Conservation (phyloP, 2,888 invertebrate species). For the Epiblema foenella region DNA sequence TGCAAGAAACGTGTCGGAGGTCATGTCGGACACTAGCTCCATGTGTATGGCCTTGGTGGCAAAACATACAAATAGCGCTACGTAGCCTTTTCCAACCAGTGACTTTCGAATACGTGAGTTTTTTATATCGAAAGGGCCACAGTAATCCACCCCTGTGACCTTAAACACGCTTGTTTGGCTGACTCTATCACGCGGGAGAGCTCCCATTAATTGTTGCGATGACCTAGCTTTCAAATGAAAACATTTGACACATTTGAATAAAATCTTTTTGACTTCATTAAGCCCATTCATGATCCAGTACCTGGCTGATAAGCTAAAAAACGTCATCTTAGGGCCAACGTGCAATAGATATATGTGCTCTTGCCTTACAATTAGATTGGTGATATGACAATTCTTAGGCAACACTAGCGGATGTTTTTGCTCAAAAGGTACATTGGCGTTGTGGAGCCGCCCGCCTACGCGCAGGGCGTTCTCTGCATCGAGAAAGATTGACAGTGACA, state of each 20-base stretch:
- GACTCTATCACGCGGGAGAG: slow-evolving; percentile 11
- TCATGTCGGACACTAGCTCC: slow-evolving; percentile 9
- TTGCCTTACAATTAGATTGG: not conserved
- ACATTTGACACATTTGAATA: too few relatives aligned
- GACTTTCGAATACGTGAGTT: slow-evolving; percentile 3
- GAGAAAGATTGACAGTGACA: not conserved
- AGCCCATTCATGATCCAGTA: not conserved
- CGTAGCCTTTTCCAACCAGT: not conserved
- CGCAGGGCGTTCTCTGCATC: not conserved
- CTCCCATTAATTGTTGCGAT: slow-evolving; percentile 10
- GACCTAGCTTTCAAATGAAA: not conserved
- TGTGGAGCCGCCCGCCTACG: slow-evolving; percentile 6
- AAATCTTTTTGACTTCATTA: slow-evolving; percentile 1
- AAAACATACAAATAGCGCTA: too few relatives aligned
- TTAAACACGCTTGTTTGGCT: not conserved
- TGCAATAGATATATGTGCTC: not conserved
- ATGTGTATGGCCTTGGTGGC: not conserved
- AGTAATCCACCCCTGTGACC: not conserved
- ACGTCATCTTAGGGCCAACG: slow-evolving; percentile 2
- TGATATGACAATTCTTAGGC: slow-evolving; percentile 15
- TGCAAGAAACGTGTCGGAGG: not conserved
- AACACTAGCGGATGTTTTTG: not conserved
- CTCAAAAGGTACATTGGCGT: slow-evolving; percentile 10
- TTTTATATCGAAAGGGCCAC: slow-evolving; percentile 6
- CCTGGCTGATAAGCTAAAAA: not conserved